These are phyloP conservation scores for Emydocephalus ijimae DNA, from an alignment of 2,113 vertebrate species.

Conservation along the genomic window DNA sequence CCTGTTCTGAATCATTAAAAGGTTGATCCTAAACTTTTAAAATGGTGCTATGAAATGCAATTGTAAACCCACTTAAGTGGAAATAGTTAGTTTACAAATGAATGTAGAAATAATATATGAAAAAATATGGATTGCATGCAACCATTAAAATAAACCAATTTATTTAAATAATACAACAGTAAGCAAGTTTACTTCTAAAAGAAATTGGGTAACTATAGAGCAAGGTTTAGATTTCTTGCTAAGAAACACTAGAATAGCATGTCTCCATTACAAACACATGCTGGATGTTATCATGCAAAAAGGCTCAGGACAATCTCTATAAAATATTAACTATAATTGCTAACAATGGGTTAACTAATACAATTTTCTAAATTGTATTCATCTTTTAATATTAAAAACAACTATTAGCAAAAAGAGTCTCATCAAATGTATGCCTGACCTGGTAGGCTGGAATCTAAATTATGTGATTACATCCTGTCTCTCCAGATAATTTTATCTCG, in stretches of 20 bases:
- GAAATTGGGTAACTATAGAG: neutral
- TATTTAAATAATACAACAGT: neutral
- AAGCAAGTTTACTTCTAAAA: neutral
- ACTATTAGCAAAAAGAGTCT: neutral
- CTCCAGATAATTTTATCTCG: neutral
- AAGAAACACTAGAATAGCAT: neutral
- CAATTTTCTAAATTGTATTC: neutral
- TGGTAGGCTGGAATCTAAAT: neutral
- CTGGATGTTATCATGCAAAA: neutral
- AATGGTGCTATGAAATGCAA: neutral
- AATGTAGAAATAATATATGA: neutral
- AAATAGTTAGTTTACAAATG: neutral
- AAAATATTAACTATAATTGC: neutral
- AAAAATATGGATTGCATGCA: neutral
- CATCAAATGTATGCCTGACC: neutral
- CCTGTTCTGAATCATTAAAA: neutral
- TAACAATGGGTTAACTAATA: neutral
- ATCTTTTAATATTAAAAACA: fast-evolving
- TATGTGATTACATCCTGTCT: neutral
- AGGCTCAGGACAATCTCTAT: too few relatives aligned
- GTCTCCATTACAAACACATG: neutral
- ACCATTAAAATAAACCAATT: neutral
- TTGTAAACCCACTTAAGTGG: neutral
- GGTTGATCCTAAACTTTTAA: neutral
- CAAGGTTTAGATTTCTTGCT: neutral